Evolutionary conservation across 2,797 vertebrate species (phyloP), one percentile per base, ranked within the genome.

Genomic region (Lagorchestes hirsutus): DNA sequence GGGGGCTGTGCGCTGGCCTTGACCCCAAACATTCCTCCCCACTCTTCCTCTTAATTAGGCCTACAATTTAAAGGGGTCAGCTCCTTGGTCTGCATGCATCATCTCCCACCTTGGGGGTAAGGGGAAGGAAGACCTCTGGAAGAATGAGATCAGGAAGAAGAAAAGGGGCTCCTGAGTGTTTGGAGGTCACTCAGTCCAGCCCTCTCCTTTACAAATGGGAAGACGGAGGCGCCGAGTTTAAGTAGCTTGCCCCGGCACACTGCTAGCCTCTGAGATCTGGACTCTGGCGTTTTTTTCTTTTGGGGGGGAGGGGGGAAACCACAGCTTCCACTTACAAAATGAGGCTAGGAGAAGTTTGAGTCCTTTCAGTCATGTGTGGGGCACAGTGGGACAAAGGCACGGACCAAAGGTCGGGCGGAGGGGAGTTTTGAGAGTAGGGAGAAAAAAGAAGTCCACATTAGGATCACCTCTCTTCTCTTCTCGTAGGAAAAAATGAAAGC

Each of bases 61-160:
- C 62, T 93, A 92, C 91, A 93, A 87, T 97, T 97, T 97, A 97
- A 96, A 90, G 94, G 95, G 57, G 57, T 94, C 11, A n/a, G 87
- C 94, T 95, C 93, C 87, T 50, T 0, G n/a, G 57, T 94, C 91
- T 93, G 95, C 97, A 95, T 97, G 93, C 92, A 96, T 97, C 97
- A 96, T 97, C 92, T 90, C 90, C 55, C 82, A 14, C 92, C 54
- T 93, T 55, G 74, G 90, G 91, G 18, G 29, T 9, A 13, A 27
- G 18, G 87, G 92, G 92, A 55, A 55, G 92, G 93, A 57, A 55
- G 56, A 92, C 91, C 96, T 96, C 90, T 92, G 93, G 93, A 95
- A 97, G 93, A 95, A 34, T 10, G 93, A 87, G 96, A 93, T 96
- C 93, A 97, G 97, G 96, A 97, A 96, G 92, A 95, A 91, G 93